Evolutionary conservation across 2,113 vertebrate genomes (phyloP), one percentile per base, ranked within the genome.

Genomic region (Channa maculata): DNA sequence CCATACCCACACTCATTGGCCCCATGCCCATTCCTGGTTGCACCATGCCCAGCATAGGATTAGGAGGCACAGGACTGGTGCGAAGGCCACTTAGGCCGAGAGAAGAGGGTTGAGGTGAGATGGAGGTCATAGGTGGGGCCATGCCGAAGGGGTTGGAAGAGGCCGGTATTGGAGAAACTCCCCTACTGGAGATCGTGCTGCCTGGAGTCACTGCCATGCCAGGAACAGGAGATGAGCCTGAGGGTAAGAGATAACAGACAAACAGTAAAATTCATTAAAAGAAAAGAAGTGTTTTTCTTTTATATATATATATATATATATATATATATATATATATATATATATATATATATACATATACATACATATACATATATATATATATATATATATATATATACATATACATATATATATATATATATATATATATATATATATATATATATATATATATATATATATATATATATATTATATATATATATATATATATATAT

Each of bases 1-100:
- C 94, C 89, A 94, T 90, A 49, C 92, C 94, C 79, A 94, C 79
- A 39, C 87, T 86, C 74, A 96, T 93, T 79, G 95, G 81, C 65
- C 91, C 85, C 89, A 93, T 77, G 77, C 88, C 86, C 91, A 95
- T 88, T 39, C 88, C 83, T 44, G 93, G 94, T 58, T 88, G 91
- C 70, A 91, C 86, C 91, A 94, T 89, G 86, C 93, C 87, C 70
- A 94, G 84, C 93, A 95, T 94, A 78, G 94, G 92, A 55, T 95
- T 91, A 0, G 94, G 93, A 68, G 96, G 96, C 65, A 96, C 95
- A 0, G 96, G 96, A 71, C 96, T 97, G 91, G 94, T 93, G 45
- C 95, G 96, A 34, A 97, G 95, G 81, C 95, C 92, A 44, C 95
- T 96, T 75, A 97, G 91, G 54, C 96, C 95, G n/a, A 97, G 94